Conservation (phyloP, 1,140 invertebrate genomes). For the Anadara kagoshimensis region DNA sequence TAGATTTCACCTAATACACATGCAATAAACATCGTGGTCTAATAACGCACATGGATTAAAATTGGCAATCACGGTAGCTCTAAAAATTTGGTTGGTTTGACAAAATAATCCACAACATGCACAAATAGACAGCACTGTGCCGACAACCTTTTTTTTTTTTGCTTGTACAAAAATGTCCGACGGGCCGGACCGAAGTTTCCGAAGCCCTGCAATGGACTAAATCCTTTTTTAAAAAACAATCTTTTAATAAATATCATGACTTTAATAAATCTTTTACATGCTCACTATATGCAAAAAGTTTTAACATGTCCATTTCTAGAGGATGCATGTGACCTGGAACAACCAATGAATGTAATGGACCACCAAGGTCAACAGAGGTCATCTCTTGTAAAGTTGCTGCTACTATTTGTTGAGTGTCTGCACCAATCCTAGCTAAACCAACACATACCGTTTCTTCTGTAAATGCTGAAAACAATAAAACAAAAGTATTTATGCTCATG, state of each 20-base stretch:
- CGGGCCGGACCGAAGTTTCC: too few relatives aligned
- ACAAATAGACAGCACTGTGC: too few relatives aligned
- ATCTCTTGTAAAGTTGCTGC: slow-evolving; percentile 85
- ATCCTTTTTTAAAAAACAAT: too few relatives aligned
- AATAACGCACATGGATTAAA: too few relatives aligned
- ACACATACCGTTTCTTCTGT: slow-evolving; percentile 81
- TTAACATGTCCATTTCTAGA: slow-evolving; percentile 91
- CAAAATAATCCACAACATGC: too few relatives aligned
- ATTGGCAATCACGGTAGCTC: too few relatives aligned
- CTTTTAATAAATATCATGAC: slow-evolving; percentile 10
- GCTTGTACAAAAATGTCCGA: too few relatives aligned
- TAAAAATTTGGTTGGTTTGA: too few relatives aligned
- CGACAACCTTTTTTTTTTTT: too few relatives aligned
- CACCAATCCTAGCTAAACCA: slow-evolving; percentile 92
- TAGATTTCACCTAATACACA: too few relatives aligned
- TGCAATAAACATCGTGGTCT: too few relatives aligned
- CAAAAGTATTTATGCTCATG: background rate
- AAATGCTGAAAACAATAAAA: slow-evolving; percentile 52
- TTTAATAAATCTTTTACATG: slow-evolving; percentile 32
- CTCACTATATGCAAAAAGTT: slow-evolving; percentile 64
- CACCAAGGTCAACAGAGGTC: slow-evolving; percentile 85
- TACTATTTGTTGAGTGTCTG: slow-evolving; percentile 87
- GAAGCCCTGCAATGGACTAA: too few relatives aligned
- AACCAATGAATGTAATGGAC: slow-evolving; percentile 94
- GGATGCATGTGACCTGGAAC: slow-evolving; percentile 91